Percentiles rank a stretch among this genome's conserved stretches.
Evolutionary conservation across 1,140 invertebrate genomes (phyloP).

Genomic region (Tribolium castaneum): DNA sequence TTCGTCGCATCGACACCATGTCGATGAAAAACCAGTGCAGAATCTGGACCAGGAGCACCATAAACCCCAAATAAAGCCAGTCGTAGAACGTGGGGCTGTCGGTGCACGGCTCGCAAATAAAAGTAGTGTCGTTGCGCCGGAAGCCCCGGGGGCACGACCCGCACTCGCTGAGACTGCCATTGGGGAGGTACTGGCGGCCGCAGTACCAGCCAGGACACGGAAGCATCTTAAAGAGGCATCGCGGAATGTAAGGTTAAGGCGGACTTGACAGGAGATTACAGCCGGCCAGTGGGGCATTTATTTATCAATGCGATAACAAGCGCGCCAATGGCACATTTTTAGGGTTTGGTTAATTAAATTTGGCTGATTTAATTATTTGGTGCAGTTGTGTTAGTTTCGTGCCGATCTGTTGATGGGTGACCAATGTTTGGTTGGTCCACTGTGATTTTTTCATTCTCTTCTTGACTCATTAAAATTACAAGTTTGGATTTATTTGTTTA

Average conservation of each 20-base stretch:
- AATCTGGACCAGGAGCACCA: constrained; percentile 86
- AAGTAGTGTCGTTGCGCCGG: constrained; percentile 71
- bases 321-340: no score
- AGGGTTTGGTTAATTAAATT: background rate
- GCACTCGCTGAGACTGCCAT: constrained; percentile 81
- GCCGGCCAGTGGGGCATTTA: background rate
- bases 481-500: no score
- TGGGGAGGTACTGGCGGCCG: constrained; percentile 73
- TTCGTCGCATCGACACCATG: constrained; percentile 79
- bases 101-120: constrained; percentile 81
- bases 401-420: background rate
- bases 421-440: no score
- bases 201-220: constrained; percentile 89
- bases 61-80: constrained; percentile 94
- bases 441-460: no score
- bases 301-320: background rate
- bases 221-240: background rate
- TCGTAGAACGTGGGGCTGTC: constrained; percentile 87
- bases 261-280: background rate
- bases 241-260: constrained; percentile 1
- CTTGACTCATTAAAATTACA: no score
- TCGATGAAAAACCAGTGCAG: constrained; percentile 95
- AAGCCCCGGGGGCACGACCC: constrained; percentile 89
- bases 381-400: background rate
- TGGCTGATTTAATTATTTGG: background rate